Conservation (phyloP, 2,797 vertebrate species). For the Macroramphosus scolopax region DNA sequence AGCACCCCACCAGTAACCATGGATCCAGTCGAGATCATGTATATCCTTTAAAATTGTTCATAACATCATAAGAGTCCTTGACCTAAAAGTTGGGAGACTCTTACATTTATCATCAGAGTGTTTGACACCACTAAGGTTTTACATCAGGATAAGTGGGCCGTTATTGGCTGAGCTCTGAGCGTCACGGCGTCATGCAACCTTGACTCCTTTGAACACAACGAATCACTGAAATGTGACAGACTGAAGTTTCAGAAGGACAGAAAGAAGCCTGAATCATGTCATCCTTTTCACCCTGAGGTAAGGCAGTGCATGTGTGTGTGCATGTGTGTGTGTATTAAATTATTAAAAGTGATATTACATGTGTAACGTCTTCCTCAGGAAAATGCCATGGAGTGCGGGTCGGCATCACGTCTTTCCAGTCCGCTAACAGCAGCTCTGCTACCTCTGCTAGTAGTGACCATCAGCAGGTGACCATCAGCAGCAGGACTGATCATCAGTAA, state of each 20-base stretch:
- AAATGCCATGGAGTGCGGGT: conserved; percentile 95
- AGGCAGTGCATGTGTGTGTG: background rate
- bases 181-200: too few species aligned
- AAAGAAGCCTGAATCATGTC: conserved; percentile 92
- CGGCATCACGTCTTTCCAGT: conserved; percentile 77
- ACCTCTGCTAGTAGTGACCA: conserved; percentile 75
- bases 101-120: too few species aligned
- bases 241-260: conserved; percentile 98
- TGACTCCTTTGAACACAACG: conserved; percentile 89
- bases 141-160: too few species aligned
- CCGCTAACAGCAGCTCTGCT: conserved; percentile 73
- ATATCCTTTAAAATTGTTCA: conserved; percentile 94
- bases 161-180: too few species aligned
- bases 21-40: conserved; percentile 97
- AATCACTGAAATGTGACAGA: conserved; percentile 97
- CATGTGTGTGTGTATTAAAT: background rate
- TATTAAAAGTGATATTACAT: background rate
- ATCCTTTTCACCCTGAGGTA: conserved; percentile 96
- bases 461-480: conserved; percentile 89
- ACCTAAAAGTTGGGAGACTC: too few species aligned
- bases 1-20: conserved; percentile 87
- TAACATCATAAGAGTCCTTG: too few species aligned
- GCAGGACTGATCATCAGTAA: conserved; percentile 56
- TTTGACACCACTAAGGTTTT: too few species aligned
- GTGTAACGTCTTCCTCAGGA: conserved; percentile 76